Conservation (phyloP, 2,797 vertebrate genomes). For the Acridotheres tristis region DNA sequence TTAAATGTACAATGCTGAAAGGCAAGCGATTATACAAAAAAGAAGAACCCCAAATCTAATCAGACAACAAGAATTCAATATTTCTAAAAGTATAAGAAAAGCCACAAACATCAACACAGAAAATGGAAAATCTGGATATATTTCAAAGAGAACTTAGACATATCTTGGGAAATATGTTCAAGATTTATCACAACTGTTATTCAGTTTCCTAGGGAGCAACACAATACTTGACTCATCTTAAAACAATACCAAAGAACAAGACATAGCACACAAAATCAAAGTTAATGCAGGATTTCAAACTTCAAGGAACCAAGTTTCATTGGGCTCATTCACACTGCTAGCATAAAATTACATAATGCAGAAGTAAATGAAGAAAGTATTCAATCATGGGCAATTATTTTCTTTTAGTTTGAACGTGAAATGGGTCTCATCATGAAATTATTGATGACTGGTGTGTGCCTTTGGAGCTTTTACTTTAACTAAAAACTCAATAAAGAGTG, state of each 20-base stretch:
- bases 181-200: slow-evolving; percentile 25
- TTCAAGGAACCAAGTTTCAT: neutral
- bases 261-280: neutral
- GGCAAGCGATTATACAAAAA: neutral
- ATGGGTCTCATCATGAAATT: neutral
- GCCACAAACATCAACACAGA: neutral
- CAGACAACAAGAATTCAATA: neutral
- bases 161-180: slow-evolving; percentile 18
- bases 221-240: slow-evolving; percentile 25
- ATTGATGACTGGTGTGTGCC: neutral
- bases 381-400: neutral
- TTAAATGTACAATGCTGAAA: neutral
- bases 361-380: neutral
- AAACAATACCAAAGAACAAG: slow-evolving; percentile 26
- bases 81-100: neutral
- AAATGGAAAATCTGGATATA: neutral
- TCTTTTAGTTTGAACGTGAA: neutral
- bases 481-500: neutral
- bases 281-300: neutral
- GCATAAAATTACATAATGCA: neutral
- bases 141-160: slow-evolving; percentile 15
- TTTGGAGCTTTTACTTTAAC: neutral
- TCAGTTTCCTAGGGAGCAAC: slow-evolving; percentile 53
- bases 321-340: neutral
- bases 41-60: neutral